Conservation (phyloP, 2,113 vertebrate genomes). For the Ondatra zibethicus region DNA sequence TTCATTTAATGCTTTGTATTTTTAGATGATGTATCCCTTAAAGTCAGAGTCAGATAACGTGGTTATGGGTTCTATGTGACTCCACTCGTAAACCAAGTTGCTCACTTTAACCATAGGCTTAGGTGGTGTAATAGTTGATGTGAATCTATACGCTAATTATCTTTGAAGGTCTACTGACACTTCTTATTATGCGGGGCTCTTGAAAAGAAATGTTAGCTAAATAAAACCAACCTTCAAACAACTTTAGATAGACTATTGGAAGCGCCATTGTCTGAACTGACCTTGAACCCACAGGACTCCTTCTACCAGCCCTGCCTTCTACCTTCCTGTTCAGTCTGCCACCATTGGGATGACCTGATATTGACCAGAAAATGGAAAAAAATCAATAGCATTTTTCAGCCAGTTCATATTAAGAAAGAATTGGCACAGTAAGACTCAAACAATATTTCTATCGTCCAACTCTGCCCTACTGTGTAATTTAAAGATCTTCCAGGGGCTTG, state of each 20-base stretch:
- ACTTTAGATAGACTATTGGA: background rate
- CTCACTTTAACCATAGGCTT: conserved; percentile 19
- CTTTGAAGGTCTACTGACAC: background rate
- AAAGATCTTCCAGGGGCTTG: conserved; percentile 72
- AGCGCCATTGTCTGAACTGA: background rate
- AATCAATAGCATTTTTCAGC: background rate
- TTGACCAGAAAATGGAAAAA: conserved; percentile 32
- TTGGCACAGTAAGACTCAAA: conserved; percentile 35
- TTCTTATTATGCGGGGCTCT: background rate
- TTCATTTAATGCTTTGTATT: conserved; percentile 58
- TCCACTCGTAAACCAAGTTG: background rate
- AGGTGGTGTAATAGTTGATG: background rate
- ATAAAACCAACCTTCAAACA: conserved; percentile 42
- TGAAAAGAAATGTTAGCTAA: conserved; percentile 43
- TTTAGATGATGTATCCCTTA: conserved; percentile 55
- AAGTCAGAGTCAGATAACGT: background rate
- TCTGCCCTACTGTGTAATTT: conserved; percentile 55
- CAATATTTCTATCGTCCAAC: conserved; percentile 57
- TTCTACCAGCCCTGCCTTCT: background rate
- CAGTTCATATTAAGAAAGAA: conserved; percentile 55
- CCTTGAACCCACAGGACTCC: background rate
- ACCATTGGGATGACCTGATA: background rate
- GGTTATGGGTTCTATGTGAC: background rate
- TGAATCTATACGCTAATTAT: background rate
- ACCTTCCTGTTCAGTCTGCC: background rate